Percentiles rank a stretch among this genome's conserved stretches.
phyloP scores from a whole-genome alignment of 1,140 invertebrate genomes.

The Elymnias hypermnestra region DNA sequence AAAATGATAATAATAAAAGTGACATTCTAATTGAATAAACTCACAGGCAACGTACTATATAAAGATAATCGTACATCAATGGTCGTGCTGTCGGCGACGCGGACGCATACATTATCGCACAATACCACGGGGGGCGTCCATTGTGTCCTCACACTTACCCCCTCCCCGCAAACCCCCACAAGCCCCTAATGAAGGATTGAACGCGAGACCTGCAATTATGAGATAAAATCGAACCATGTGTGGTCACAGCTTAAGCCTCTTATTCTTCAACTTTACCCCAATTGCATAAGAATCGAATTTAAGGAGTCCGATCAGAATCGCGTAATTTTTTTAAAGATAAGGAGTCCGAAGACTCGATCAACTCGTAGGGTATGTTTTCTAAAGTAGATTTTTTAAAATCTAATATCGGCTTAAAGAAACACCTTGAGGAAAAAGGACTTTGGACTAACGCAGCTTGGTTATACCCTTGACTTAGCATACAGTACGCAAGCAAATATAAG shows the following conservation, averaged over 20 bases:
- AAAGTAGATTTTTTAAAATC: no score
- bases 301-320: constrained; percentile 2
- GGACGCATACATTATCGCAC: constrained; percentile 69
- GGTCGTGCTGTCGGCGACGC: constrained; percentile 42
- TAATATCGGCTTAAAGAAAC: no score
- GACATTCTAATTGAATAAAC: no score
- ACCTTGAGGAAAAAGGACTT: no score
- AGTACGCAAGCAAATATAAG: no score
- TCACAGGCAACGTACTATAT: no score
- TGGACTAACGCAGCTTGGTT: no score
- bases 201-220: constrained; percentile 58
- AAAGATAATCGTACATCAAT: not conserved
- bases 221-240: constrained; percentile 57
- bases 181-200: constrained; percentile 57
- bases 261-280: constrained; percentile 18
- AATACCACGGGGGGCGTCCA: constrained; percentile 63
- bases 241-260: constrained; percentile 27
- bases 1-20: no score
- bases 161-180: constrained; percentile 21
- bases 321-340: not conserved
- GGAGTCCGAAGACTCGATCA: no score
- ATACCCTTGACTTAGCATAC: no score
- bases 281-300: constrained; percentile 19
- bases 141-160: constrained; percentile 54
- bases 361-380: no score